phyloP scores from a whole-genome alignment of 2,797 vertebrate genomes.

The Siniperca scherzeri region DNA sequence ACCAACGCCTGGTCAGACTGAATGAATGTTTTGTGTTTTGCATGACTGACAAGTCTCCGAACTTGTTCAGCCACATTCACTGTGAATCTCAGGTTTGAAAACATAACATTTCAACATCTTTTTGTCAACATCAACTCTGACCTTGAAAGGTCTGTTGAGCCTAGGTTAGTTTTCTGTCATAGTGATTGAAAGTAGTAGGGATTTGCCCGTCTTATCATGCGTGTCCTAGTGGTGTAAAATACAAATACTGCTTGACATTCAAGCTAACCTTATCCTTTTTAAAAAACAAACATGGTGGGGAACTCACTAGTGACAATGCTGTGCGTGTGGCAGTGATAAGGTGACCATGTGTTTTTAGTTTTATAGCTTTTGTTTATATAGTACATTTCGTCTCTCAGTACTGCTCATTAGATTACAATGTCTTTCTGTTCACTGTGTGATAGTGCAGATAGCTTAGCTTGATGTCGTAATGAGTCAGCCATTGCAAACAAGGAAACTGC shows the following conservation, averaged over 20 bases:
- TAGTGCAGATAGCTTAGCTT: conserved; percentile 24
- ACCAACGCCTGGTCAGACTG: neutral
- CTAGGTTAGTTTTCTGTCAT: neutral
- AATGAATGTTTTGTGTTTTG: conserved; percentile 36
- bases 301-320: neutral
- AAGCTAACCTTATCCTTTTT: conserved; percentile 26
- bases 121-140: neutral
- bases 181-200: conserved; percentile 3
- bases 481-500: conserved; percentile 38
- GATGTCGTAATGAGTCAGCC: conserved; percentile 25
- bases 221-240: neutral
- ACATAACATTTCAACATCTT: neutral
- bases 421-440: conserved; percentile 28
- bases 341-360: conserved; percentile 38
- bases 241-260: conserved; percentile 26
- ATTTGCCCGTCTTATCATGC: neutral
- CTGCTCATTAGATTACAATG: conserved; percentile 35
- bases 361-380: conserved; percentile 50
- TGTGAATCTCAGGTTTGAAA: conserved; percentile 26
- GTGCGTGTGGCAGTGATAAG: conserved; percentile 25
- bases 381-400: conserved; percentile 30
- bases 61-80: conserved; percentile 66
- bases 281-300: neutral
- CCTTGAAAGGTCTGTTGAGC: neutral
- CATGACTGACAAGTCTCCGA: conserved; percentile 45